A percentile compares a stretch with the other conserved stretches of the same genome.
These are phyloP conservation scores for Tetranychus cinnabarinus DNA, from an alignment of 1,140 invertebrate species.

Conservation along the genomic window DNA sequence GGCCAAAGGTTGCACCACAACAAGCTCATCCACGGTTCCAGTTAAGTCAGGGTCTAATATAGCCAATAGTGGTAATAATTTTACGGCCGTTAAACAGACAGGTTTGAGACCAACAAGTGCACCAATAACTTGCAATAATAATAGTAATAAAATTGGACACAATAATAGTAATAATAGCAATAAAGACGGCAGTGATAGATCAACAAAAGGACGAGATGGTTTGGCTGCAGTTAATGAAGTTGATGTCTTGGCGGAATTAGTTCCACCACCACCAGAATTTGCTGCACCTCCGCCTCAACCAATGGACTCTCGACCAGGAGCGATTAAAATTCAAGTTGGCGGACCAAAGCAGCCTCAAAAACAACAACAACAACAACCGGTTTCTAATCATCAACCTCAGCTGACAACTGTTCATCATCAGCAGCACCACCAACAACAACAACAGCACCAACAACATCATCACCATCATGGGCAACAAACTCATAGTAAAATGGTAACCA, in stretches of 20 bases:
- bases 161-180: neutral
- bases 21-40: neutral
- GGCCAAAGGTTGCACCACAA: neutral
- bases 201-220: slow-evolving; percentile 2
- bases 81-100: neutral
- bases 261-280: slow-evolving; percentile 16
- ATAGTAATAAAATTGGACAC: neutral
- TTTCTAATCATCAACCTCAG: neutral
- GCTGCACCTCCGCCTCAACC: slow-evolving; percentile 10
- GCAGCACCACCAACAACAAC: neutral
- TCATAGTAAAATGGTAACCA: neutral
- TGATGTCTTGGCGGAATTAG: slow-evolving; percentile 14
- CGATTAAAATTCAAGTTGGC: neutral
- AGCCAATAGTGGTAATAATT: neutral
- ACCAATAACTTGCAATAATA: neutral
- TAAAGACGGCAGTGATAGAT: slow-evolving; percentile 5
- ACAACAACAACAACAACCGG: neutral
- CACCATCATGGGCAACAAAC: neutral
- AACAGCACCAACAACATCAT: slow-evolving; percentile 1
- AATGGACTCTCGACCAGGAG: neutral
- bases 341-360: neutral
- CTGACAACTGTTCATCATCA: neutral
- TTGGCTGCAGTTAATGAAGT: slow-evolving; percentile 13
- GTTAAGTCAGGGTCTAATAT: neutral
- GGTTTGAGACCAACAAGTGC: neutral